Evolutionary conservation across 2,888 invertebrate genomes (phyloP).

Genomic region (Limnephilus rhombicus): DNA sequence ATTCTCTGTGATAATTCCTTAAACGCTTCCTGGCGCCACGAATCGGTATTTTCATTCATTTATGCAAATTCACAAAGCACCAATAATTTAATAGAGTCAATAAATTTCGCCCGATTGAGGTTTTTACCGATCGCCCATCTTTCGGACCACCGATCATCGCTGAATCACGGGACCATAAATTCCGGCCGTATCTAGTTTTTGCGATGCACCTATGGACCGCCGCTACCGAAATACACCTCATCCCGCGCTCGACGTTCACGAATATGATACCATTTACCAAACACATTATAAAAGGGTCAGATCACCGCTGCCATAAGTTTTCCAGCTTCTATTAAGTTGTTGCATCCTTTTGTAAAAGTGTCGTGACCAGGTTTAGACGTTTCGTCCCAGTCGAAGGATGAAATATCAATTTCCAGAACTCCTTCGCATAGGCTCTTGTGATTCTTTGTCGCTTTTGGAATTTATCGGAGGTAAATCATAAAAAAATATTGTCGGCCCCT

Average conservation of each 20-base stretch:
- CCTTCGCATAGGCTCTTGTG: constrained; percentile 43
- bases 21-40: constrained; percentile 29
- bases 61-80: constrained; percentile 45
- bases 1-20: background rate
- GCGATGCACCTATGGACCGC: constrained; percentile 52
- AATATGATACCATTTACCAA: background rate
- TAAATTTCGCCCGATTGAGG: constrained; percentile 56
- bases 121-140: constrained; percentile 57
- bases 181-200: constrained; percentile 63
- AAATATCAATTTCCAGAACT: constrained; percentile 64
- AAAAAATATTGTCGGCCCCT: constrained; percentile 64
- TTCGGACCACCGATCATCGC: constrained; percentile 63
- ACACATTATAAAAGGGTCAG: background rate
- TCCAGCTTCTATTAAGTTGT: background rate
- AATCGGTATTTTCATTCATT: constrained; percentile 46
- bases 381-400: constrained; percentile 41
- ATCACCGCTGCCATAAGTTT: background rate
- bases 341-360: background rate
- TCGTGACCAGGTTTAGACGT: background rate
- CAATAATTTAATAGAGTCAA: constrained; percentile 61
- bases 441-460: constrained; percentile 63
- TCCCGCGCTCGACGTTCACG: background rate
- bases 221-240: constrained; percentile 38
- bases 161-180: constrained; percentile 60
- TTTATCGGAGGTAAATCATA: constrained; percentile 65